These are phyloP conservation scores for Marcusenius ussheri DNA, from an alignment of 2,113 vertebrate species.

Conservation along the genomic window DNA sequence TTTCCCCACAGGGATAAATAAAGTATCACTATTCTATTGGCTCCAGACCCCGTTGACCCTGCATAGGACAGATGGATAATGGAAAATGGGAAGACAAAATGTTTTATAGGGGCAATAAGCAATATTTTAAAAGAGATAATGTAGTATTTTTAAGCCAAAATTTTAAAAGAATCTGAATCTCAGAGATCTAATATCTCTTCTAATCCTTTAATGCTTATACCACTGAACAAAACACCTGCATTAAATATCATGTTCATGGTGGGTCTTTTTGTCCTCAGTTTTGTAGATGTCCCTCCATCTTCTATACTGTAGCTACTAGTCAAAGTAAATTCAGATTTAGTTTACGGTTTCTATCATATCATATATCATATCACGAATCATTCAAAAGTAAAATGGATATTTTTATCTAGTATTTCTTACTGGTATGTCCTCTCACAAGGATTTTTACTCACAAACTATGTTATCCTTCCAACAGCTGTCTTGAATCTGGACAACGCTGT, in stretches of 20 bases:
- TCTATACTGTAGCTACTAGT: not conserved
- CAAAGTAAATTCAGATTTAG: not conserved
- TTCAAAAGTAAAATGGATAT: not conserved
- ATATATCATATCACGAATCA: not conserved
- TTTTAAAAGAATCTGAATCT: not conserved
- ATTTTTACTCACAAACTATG: not conserved
- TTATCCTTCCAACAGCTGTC: slow-evolving; percentile 62
- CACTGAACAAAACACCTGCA: not conserved
- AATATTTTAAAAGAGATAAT: not conserved
- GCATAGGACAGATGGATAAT: not conserved
- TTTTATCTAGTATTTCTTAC: not conserved
- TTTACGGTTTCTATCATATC: not conserved
- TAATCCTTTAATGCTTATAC: not conserved
- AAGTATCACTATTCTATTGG: not conserved
- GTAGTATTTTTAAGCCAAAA: not conserved
- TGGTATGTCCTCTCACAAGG: not conserved
- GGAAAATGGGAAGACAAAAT: not conserved
- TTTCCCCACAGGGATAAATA: not conserved
- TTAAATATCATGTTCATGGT: not conserved
- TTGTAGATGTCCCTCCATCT: not conserved
- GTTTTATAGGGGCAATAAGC: not conserved
- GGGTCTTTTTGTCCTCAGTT: not conserved
- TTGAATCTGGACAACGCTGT: slow-evolving; percentile 93
- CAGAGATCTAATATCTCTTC: not conserved
- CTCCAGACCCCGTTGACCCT: not conserved